A percentile compares a stretch with the other conserved stretches of the same genome.
These are phyloP conservation scores for Drosophila neocordata DNA, from an alignment of 1,140 invertebrate genomes.

Conservation along the genomic window DNA sequence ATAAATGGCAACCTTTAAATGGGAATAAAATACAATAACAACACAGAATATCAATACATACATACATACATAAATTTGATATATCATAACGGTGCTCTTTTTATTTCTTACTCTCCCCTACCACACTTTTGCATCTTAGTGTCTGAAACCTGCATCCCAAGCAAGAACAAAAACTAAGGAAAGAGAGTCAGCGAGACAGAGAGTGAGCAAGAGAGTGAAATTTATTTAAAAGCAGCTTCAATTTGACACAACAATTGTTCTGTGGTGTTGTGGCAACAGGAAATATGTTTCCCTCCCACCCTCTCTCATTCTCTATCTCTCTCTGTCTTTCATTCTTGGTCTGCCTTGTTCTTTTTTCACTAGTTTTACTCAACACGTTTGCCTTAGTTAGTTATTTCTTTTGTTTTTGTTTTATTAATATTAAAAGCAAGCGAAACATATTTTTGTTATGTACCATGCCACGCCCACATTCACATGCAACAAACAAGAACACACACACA, in stretches of 20 bases:
- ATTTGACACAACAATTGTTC: background rate
- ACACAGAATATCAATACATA: too few relatives aligned
- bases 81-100: too few relatives aligned
- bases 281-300: background rate
- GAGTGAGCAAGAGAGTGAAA: background rate
- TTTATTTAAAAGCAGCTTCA: background rate
- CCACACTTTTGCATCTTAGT: background rate
- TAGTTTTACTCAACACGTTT: background rate
- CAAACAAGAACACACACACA: background rate
- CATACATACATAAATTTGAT: too few relatives aligned
- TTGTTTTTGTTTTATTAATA: conserved; percentile 11
- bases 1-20: too few relatives aligned
- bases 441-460: conserved; percentile 1
- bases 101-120: too few relatives aligned
- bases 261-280: background rate
- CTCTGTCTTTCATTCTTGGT: background rate
- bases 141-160: background rate
- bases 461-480: conserved; percentile 3
- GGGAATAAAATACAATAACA: too few relatives aligned
- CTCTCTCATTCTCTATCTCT: background rate
- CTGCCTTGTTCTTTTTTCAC: background rate
- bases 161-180: background rate
- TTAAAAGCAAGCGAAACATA: conserved; percentile 11
- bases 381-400: conserved; percentile 19
- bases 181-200: background rate